Conservation (phyloP, 2,888 invertebrate species). For the Acronicta alni region DNA sequence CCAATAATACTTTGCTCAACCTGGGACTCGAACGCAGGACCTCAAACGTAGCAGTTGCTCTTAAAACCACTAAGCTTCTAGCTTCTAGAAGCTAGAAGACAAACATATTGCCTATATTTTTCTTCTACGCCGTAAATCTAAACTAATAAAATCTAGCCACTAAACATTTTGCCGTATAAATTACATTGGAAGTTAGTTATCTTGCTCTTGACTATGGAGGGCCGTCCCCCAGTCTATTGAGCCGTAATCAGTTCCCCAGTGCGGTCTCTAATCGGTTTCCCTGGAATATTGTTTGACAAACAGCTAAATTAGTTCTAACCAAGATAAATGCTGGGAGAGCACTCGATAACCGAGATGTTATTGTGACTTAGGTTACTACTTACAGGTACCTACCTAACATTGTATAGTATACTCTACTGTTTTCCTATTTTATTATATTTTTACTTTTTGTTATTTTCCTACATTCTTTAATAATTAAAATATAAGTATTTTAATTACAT, state of each 20-base stretch:
- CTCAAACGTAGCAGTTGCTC: no score
- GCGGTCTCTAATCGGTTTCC: slow-evolving; percentile 65
- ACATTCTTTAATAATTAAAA: no score
- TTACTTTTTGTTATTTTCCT: no score
- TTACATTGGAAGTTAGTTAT: slow-evolving; percentile 46
- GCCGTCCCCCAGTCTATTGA: slow-evolving; percentile 46
- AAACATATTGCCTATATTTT: no score
- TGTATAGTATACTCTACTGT: no score
- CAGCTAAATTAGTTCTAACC: slow-evolving; percentile 50
- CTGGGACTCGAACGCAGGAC: no score
- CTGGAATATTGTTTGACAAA: slow-evolving; percentile 64
- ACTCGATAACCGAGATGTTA: slow-evolving; percentile 35
- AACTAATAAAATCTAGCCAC: no score
- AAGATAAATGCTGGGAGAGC: slow-evolving; percentile 54
- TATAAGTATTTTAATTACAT: no score
- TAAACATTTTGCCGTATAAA: slow-evolving; percentile 52
- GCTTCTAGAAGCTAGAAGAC: no score
- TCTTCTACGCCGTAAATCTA: neutral
- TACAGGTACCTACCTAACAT: neutral
- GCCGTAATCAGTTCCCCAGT: slow-evolving; percentile 52
- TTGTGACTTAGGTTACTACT: slow-evolving; percentile 16
- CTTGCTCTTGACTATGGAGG: slow-evolving; percentile 35
- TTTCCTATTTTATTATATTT: no score
- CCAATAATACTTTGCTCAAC: no score
- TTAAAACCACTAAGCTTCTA: no score